Conservation (phyloP, 2,113 vertebrate species). For the Antechinus stuartii region DNA sequence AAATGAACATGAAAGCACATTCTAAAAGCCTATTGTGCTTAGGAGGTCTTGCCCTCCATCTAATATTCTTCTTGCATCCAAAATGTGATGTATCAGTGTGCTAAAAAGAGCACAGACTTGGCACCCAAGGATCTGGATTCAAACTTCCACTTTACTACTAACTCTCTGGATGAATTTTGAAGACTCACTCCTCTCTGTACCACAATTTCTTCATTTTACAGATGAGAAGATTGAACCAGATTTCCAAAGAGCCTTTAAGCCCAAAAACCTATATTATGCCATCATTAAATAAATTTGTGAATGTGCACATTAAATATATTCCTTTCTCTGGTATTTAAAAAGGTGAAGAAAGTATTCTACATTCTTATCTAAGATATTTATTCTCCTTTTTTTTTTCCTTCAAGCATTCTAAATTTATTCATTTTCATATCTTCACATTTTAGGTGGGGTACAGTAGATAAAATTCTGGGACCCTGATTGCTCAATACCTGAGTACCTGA, state of each 20-base stretch:
- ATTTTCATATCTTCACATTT: neutral
- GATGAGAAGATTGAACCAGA: neutral
- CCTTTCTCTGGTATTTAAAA: neutral
- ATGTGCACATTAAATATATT: neutral
- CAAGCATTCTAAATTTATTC: no score
- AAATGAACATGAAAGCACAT: neutral
- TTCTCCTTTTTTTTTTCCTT: neutral
- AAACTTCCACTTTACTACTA: neutral
- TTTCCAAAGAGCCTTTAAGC: neutral
- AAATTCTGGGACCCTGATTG: neutral
- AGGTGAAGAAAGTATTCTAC: no score
- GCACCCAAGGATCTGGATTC: neutral
- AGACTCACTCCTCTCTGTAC: neutral
- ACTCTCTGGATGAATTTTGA: neutral
- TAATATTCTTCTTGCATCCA: neutral
- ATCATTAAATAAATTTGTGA: neutral
- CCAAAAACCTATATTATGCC: neutral
- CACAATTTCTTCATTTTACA: neutral
- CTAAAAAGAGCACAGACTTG: neutral
- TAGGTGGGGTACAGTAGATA: neutral
- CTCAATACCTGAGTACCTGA: no score
- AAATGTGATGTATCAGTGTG: neutral
- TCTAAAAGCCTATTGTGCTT: neutral
- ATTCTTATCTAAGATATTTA: neutral
- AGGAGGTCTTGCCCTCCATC: neutral